Percentiles rank a stretch among this genome's conserved stretches.
phyloP scores from a whole-genome alignment of 1,140 invertebrate genomes.

The Halotydeus destructor region DNA sequence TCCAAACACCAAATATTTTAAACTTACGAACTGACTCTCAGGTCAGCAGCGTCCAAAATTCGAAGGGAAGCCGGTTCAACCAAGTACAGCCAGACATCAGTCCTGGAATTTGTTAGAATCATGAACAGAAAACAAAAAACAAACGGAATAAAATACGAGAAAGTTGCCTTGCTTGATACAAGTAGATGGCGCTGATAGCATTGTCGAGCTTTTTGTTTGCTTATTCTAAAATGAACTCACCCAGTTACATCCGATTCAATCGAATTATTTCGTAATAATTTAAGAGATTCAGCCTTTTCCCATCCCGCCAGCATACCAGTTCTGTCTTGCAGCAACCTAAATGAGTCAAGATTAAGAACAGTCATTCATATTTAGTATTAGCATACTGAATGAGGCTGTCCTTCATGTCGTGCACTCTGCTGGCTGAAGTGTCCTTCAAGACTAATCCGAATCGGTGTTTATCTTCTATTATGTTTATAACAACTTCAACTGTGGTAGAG shows the following conservation, averaged over 20 bases:
- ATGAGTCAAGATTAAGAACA: background rate
- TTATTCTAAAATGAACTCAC: too few species aligned
- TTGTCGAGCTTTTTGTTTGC: too few species aligned
- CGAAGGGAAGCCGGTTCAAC: conserved; percentile 52
- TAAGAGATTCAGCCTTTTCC: conserved; percentile 45
- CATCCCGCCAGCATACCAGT: conserved; percentile 49
- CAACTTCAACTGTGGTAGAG: conserved; percentile 31
- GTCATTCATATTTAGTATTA: background rate
- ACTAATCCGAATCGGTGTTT: conserved; percentile 51
- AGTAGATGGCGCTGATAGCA: too few species aligned
- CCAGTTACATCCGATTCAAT: conserved; percentile 45
- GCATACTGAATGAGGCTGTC: conserved; percentile 33
- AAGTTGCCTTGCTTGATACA: too few species aligned
- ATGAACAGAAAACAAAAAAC: background rate
- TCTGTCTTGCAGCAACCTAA: conserved; percentile 41
- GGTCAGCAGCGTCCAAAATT: conserved; percentile 46
- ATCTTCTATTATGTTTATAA: conserved; percentile 45
- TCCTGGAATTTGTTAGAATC: conserved; percentile 22
- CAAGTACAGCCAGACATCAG: conserved; percentile 65
- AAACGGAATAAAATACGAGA: background rate
- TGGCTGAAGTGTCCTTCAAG: conserved; percentile 46
- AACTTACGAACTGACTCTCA: conserved; percentile 40
- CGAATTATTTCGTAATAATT: conserved; percentile 36
- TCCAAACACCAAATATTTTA: conserved; percentile 4
- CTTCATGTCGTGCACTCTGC: conserved; percentile 39